phyloP scores from a whole-genome alignment of 1,140 invertebrate genomes.

The Drosophila malerkotliana region DNA sequence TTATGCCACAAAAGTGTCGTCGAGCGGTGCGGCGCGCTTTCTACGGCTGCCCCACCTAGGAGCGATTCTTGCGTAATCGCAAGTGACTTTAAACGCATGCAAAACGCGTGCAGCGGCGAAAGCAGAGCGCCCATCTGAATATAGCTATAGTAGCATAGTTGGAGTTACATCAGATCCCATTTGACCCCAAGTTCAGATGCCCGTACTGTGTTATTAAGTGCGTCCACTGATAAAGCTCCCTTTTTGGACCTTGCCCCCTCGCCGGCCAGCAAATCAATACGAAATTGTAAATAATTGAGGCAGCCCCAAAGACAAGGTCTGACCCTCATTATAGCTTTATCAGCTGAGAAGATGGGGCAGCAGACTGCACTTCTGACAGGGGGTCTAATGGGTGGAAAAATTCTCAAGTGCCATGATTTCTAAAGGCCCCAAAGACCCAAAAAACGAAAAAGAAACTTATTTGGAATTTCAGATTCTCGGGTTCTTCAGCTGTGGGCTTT shows the following conservation, averaged over 20 bases:
- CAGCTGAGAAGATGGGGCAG: conserved; percentile 21
- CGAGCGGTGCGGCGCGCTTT: conserved; percentile 55
- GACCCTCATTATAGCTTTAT: conserved; percentile 77
- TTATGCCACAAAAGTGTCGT: conserved; percentile 69
- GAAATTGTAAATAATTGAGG: conserved; percentile 74
- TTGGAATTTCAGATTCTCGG: too few relatives aligned
- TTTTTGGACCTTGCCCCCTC: conserved; percentile 29
- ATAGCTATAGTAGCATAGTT: background rate
- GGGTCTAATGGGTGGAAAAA: conserved; percentile 19
- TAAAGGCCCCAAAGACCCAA: conserved; percentile 7
- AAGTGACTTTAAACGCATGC: conserved; percentile 66
- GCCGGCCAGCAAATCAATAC: conserved; percentile 59
- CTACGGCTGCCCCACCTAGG: conserved; percentile 54
- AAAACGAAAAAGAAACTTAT: conserved; percentile 36
- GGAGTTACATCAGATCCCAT: conserved; percentile 56
- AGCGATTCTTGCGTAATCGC: conserved; percentile 56
- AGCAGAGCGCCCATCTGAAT: conserved; percentile 8
- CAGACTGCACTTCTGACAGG: conserved; percentile 22
- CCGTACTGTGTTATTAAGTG: conserved; percentile 38
- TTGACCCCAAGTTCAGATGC: conserved; percentile 53
- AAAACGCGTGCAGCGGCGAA: conserved; percentile 67
- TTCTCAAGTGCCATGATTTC: conserved; percentile 70
- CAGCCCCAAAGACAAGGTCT: conserved; percentile 19
- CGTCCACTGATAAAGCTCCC: conserved; percentile 33
- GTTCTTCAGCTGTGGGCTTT: too few relatives aligned